Base-by-base conservation (phyloP, 2,113 vertebrate species). In the Centropus unirufus region DNA sequence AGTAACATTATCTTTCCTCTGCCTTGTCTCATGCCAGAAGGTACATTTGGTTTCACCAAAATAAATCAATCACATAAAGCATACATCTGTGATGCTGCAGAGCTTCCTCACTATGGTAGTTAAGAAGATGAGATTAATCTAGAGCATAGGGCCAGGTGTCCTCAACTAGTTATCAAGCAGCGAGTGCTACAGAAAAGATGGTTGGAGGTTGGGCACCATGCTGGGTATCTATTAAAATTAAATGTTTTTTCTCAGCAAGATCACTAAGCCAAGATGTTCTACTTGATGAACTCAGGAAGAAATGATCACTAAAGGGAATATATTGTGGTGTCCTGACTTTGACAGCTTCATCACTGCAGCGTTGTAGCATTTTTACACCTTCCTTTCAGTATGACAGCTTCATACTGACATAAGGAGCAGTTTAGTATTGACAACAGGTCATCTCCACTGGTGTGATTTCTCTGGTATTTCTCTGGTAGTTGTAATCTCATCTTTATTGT, bases 221-320 rank as follows among this genome's bases (percentile, higher is more conserved):
- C 80, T 92, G 83, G 61, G 47, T 21, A 27, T 42, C 64, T 83
- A 0, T 64, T 64, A 30, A 52, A 57, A 57, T 36, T 52, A 93
- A 91, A 72, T 46, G 32, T 40, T n/a, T 73, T 52, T 87, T 80
- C 76, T 81, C 92, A 91, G 92, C 89, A 82, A 36, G 86, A 51
- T 47, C 78, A 19, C 70, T 4, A 2, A 78, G 77, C n/a, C 84
- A 86, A 90, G 81, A 85, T 57, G 57, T 58, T 81, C 3, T 13
- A 36, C 54, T 8, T 74, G 73, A 83, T n/a, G 68, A 89, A 52
- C 62, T 79, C 49, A 52, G 83, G 62, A 75, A 91, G 51, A 77
- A 91, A 55, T 2, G 0, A 36, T 44, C n/a, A 15, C 52, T 74
- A 8, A 79, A 87, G 83, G 20, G 59, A 17, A 47, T 39, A 42